Conservation (phyloP, 2,888 invertebrate species). For the Scaeva pyrastri region DNA sequence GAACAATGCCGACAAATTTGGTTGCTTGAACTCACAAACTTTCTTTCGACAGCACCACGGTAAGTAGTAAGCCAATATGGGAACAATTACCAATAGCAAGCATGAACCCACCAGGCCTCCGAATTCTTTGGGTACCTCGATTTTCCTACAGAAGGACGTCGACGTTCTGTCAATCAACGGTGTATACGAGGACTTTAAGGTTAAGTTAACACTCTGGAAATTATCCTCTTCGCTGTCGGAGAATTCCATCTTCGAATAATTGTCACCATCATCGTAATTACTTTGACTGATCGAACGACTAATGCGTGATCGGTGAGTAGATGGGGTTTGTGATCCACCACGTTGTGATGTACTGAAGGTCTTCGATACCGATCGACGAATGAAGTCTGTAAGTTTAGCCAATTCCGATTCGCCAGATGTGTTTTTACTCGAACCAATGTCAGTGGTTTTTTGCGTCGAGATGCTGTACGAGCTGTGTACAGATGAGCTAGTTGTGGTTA, state of each 20-base stretch:
- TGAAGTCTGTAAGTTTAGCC: conserved; percentile 80
- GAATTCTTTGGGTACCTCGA: conserved; percentile 80
- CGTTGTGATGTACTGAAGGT: conserved; percentile 77
- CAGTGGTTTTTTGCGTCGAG: conserved; percentile 79
- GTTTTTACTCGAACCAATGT: conserved; percentile 79
- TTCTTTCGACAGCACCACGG: conserved; percentile 81
- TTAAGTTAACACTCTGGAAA: conserved; percentile 79
- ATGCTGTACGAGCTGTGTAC: conserved; percentile 79
- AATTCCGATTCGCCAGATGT: conserved; percentile 79
- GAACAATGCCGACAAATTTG: conserved; percentile 76
- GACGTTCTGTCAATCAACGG: conserved; percentile 65
- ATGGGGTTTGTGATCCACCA: conserved; percentile 57
- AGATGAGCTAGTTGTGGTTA: conserved; percentile 78
- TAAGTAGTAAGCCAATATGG: conserved; percentile 79
- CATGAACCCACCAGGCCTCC: conserved; percentile 80
- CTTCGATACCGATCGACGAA: conserved; percentile 82
- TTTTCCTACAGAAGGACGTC: conserved; percentile 78
- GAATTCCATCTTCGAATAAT: conserved; percentile 81
- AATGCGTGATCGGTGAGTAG: conserved; percentile 72
- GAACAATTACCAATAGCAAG: conserved; percentile 78
- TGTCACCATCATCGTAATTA: conserved; percentile 81
- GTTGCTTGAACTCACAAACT: conserved; percentile 78
- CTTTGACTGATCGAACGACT: conserved; percentile 80
- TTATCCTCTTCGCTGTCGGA: conserved; percentile 79
- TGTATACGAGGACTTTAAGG: conserved; percentile 57